Evolutionary conservation across 1,140 invertebrate genomes (phyloP).

Genomic region (Calephelis virginiensis): DNA sequence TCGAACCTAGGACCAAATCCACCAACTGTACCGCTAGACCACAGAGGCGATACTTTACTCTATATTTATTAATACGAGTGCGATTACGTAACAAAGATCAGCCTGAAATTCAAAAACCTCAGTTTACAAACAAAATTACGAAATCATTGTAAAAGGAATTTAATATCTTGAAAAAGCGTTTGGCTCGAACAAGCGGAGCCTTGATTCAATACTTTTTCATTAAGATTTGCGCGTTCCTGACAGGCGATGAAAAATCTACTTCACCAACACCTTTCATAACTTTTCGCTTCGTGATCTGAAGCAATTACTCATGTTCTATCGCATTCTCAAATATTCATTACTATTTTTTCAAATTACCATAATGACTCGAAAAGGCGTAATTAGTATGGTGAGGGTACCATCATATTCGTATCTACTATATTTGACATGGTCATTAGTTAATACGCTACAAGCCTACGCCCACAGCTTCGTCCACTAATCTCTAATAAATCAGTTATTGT

Average conservation of each 20-base stretch:
- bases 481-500: too few species aligned
- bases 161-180: conserved; percentile 3
- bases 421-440: conserved; percentile 35
- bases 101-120: too few species aligned
- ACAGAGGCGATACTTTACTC: too few species aligned
- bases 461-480: too few species aligned
- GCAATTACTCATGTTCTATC: conserved; percentile 76
- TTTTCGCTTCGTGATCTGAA: conserved; percentile 76
- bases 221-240: conserved; percentile 65
- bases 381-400: conserved; percentile 49
- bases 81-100: too few species aligned
- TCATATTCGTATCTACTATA: conserved; percentile 42
- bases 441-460: conserved; percentile 3
- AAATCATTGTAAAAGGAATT: not conserved
- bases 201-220: conserved; percentile 71
- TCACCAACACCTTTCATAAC: conserved; percentile 74
- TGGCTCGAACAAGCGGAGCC: not conserved
- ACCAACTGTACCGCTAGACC: too few species aligned
- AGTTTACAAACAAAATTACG: not conserved
- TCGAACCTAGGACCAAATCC: too few species aligned
- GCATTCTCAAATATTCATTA: conserved; percentile 77
- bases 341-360: conserved; percentile 74
- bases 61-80: too few species aligned
- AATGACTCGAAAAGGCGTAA: conserved; percentile 70
- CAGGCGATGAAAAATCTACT: conserved; percentile 65